Evolutionary conservation across 2,888 invertebrate species (phyloP).

Genomic region (Hirtodrosophila cameraria): DNA sequence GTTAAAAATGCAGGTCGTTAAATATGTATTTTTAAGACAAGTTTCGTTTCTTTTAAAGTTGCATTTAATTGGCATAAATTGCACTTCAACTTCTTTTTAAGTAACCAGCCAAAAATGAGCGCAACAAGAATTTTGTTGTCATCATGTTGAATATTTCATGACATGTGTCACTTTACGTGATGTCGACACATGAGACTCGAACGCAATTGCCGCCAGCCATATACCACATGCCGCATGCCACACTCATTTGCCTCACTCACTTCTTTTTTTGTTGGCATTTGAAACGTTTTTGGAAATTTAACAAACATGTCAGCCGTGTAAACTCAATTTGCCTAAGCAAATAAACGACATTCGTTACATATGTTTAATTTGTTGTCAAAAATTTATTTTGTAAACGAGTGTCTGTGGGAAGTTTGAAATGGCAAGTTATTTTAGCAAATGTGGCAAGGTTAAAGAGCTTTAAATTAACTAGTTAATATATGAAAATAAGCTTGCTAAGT

Average conservation of each 20-base stretch:
- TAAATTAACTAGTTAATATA: no score
- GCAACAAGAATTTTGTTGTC: slow-evolving; percentile 11
- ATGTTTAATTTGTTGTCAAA: slow-evolving; percentile 45
- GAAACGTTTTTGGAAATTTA: slow-evolving; percentile 37
- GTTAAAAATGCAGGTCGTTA: background rate
- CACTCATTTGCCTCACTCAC: background rate
- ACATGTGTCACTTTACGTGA: slow-evolving; percentile 45
- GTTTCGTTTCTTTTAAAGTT: slow-evolving; percentile 14
- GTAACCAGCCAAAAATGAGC: slow-evolving; percentile 13
- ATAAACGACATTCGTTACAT: slow-evolving; percentile 37
- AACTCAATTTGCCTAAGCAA: slow-evolving; percentile 54
- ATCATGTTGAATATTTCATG: slow-evolving; percentile 47
- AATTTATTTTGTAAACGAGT: slow-evolving; percentile 44
- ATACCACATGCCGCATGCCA: background rate
- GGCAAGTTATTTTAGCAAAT: background rate
- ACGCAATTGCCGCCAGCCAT: background rate
- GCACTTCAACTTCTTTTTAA: slow-evolving; percentile 2
- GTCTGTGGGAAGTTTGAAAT: background rate
- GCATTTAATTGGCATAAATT: background rate
- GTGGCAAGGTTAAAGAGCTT: background rate
- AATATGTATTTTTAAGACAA: background rate
- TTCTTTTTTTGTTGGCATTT: background rate
- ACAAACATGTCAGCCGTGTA: slow-evolving; percentile 40
- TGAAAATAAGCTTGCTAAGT: no score
- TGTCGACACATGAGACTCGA: slow-evolving; percentile 10